Percentiles rank a stretch among this genome's conserved stretches.
These are phyloP conservation scores for Acanthornis magna DNA, from an alignment of 2,797 vertebrate genomes.

Conservation along the genomic window DNA sequence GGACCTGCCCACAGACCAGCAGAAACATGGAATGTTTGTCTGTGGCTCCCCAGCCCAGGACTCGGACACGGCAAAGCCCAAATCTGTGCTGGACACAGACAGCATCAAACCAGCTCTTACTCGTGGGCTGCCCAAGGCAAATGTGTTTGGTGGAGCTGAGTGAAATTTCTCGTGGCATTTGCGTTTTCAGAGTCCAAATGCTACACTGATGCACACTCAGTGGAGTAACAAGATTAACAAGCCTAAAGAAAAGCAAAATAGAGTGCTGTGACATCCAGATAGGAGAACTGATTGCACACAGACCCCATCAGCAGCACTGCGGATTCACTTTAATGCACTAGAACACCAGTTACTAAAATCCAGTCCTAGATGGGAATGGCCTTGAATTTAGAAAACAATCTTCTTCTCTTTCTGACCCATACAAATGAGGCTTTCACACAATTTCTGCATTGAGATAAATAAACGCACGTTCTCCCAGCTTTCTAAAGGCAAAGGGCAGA, in stretches of 20 bases:
- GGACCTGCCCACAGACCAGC: background rate
- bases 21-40: background rate
- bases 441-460: constrained; percentile 7
- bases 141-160: background rate
- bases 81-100: background rate
- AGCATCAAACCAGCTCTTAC: background rate
- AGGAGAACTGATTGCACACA: background rate
- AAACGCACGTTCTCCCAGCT: background rate
- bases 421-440: constrained; percentile 17
- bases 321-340: background rate
- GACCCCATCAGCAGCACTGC: background rate
- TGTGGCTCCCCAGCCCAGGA: background rate
- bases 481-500: constrained; percentile 35
- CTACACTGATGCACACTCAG: background rate
- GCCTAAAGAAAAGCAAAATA: background rate
- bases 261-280: background rate
- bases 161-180: background rate
- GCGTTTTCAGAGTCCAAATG: background rate
- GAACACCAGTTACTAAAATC: background rate
- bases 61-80: background rate
- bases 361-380: background rate
- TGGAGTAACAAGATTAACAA: background rate
- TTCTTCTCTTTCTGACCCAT: background rate
- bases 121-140: background rate
- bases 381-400: background rate